A percentile compares a stretch with the other conserved stretches of the same genome.
Evolutionary conservation across 1,140 invertebrate genomes (phyloP).

Genomic region (Drosophila ohnishii): DNA sequence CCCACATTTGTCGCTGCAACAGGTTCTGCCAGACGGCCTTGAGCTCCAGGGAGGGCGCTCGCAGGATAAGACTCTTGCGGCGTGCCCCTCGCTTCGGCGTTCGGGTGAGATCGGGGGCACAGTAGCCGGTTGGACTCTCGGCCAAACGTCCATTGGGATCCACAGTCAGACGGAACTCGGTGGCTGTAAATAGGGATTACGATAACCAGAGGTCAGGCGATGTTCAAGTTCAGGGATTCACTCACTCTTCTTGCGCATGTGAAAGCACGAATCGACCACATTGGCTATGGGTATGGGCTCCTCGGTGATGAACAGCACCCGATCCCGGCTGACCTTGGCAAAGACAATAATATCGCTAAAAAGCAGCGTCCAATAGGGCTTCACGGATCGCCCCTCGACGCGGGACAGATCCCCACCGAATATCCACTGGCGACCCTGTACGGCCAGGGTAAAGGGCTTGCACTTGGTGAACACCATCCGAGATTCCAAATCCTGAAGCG

Average conservation of each 20-base stretch:
- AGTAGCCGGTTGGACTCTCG: conserved; percentile 87
- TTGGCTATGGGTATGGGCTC: conserved; percentile 90
- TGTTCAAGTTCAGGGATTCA: background rate
- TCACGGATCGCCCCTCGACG: conserved; percentile 90
- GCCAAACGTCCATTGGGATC: conserved; percentile 85
- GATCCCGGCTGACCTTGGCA: conserved; percentile 91
- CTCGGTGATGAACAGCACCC: conserved; percentile 93
- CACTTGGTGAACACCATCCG: conserved; percentile 93
- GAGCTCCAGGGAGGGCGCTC: conserved; percentile 91
- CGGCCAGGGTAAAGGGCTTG: conserved; percentile 92
- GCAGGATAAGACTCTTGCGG: conserved; percentile 88
- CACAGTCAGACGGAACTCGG: conserved; percentile 88
- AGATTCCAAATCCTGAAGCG: conserved; percentile 91
- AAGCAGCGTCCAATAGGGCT: conserved; percentile 92
- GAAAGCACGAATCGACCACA: conserved; percentile 92
- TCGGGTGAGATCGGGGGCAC: conserved; percentile 85
- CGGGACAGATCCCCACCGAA: conserved; percentile 92
- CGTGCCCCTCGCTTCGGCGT: conserved; percentile 86
- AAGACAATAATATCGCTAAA: conserved; percentile 93
- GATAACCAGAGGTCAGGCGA: background rate
- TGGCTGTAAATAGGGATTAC: conserved; percentile 83
- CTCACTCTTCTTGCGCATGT: conserved; percentile 91
- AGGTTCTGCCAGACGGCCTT: conserved; percentile 95
- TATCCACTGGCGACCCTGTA: conserved; percentile 92
- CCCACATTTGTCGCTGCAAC: conserved; percentile 93